Base-by-base conservation (phyloP, 1,140 invertebrate genomes). In the Mercenaria mercenaria region DNA sequence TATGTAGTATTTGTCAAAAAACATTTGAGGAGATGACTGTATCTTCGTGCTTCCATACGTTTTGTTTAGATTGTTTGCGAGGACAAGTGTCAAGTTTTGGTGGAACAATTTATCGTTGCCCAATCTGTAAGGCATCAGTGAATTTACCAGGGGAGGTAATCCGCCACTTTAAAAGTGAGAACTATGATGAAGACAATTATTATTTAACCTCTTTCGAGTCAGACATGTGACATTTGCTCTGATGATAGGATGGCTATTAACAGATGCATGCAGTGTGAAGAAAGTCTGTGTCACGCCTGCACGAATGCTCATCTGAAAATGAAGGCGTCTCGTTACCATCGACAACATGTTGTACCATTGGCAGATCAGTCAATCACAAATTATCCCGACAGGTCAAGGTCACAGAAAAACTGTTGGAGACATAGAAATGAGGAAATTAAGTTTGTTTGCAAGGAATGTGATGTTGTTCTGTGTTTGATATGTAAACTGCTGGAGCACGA, bases 301-400 rank as follows among this genome's bases (percentile, higher is more conserved):
- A 86, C 83, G 32, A 76, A 86, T 74, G 83, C 83, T 37, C 83
- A 86, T 69, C 15, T 86, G 26, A 86, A 86, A 74, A 86, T 86
- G 83, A 86, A 56, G 32, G 64, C 69, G 10, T 86, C 83, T 39
- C 83, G 83, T n/a, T 86, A 74, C 43, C 83, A 86, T 56, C 39
- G 47, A n/a, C 83, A 86, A 56, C 64, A 76, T 18, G 59, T 86
- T 50, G 34, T 86, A 10, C 69, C 83, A 1, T 67, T 86, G 2
- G n/a, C 26, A 39, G 81, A 34, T 69, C 8, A 76, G 1, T n/a
- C n/a, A 26, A 13, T 15, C 39, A 50, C 23, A 50, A 26, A 18
- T 50, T 41, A 76, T 20, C n/a, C 6, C 29, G 56, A 83, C 18
- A 69, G 61, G 37, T 67, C 67, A 76, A 72, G 8, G 41, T 50